These are phyloP conservation scores for Galerucella pusilla DNA, from an alignment of 2,888 invertebrate species.

Conservation along the genomic window DNA sequence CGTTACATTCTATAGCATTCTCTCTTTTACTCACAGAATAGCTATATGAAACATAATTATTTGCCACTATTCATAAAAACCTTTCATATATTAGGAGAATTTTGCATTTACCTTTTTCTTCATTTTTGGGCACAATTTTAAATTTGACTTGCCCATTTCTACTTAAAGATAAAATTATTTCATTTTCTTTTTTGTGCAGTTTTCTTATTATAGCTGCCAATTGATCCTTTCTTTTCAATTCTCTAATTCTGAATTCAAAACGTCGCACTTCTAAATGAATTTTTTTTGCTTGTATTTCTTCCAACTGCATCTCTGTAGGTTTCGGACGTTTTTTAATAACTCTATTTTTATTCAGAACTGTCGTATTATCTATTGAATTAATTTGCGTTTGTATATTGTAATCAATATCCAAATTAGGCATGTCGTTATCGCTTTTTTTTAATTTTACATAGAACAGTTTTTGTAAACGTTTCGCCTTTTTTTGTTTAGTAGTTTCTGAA, in stretches of 20 bases:
- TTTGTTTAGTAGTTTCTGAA: not conserved
- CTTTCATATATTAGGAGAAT: no score
- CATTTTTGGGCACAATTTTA: slow-evolving; percentile 33
- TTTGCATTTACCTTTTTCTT: slow-evolving; percentile 25
- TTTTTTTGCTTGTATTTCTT: slow-evolving; percentile 14
- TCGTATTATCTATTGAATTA: not conserved
- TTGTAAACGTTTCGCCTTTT: not conserved
- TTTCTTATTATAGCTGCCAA: slow-evolving; percentile 37
- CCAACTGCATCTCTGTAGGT: slow-evolving; percentile 18
- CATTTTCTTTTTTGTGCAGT: slow-evolving; percentile 37
- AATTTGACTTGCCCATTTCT: slow-evolving; percentile 35
- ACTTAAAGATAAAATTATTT: slow-evolving; percentile 30
- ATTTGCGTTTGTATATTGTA: not conserved
- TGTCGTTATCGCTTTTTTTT: slow-evolving; percentile 24
- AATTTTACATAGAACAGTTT: slow-evolving; percentile 31
- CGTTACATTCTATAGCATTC: no score
- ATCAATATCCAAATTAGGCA: slow-evolving; percentile 31
- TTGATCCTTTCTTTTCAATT: slow-evolving; percentile 33
- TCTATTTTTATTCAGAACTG: not conserved
- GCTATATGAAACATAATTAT: no score
- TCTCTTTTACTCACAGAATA: no score
- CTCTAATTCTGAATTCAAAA: slow-evolving; percentile 36
- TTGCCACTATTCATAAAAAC: no score
- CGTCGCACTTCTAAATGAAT: slow-evolving; percentile 21
- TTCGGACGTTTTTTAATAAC: slow-evolving; percentile 15